Percentiles rank a stretch among this genome's conserved stretches.
Evolutionary conservation across 1,140 invertebrate species (phyloP).

Genomic region (Bombus balteatus): DNA sequence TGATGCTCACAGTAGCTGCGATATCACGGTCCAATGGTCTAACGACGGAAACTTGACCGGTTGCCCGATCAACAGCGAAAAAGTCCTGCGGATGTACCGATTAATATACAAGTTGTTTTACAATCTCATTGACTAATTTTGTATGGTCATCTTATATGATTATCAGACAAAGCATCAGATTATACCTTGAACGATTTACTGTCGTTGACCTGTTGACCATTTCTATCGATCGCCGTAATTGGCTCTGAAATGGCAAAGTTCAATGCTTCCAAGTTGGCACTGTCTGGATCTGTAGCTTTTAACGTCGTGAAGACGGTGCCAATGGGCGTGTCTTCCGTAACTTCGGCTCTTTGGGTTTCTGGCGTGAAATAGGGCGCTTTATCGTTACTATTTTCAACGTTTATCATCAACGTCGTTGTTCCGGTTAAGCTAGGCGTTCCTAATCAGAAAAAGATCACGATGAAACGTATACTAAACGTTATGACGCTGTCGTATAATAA

Average conservation of each 20-base stretch:
- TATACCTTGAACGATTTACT: constrained; percentile 77
- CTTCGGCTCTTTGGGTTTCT: constrained; percentile 90
- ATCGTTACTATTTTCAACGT: constrained; percentile 93
- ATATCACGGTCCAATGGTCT: constrained; percentile 86
- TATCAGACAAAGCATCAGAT: neutral
- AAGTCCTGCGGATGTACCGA: constrained; percentile 85
- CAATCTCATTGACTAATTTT: too few species aligned
- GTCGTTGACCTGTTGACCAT: constrained; percentile 88
- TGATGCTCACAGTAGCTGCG: constrained; percentile 89
- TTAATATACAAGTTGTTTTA: neutral
- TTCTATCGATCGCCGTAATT: constrained; percentile 90
- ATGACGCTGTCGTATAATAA: too few species aligned
- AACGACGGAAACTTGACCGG: constrained; percentile 89
- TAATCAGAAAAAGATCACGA: constrained; percentile 63
- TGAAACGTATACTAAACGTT: neutral
- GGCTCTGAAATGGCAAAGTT: constrained; percentile 89
- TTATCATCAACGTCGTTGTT: constrained; percentile 90
- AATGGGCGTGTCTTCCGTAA: constrained; percentile 90
- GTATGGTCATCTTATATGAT: too few species aligned
- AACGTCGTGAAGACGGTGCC: constrained; percentile 89
- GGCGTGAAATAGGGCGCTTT: constrained; percentile 94
- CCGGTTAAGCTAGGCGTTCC: constrained; percentile 91
- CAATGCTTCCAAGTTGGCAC: constrained; percentile 86
- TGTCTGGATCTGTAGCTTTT: constrained; percentile 92
- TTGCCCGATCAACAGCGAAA: constrained; percentile 87